Evolutionary conservation across 92 coral and sea anemone genomes (phyloP).

Genomic region (Heliopora coerulea): DNA sequence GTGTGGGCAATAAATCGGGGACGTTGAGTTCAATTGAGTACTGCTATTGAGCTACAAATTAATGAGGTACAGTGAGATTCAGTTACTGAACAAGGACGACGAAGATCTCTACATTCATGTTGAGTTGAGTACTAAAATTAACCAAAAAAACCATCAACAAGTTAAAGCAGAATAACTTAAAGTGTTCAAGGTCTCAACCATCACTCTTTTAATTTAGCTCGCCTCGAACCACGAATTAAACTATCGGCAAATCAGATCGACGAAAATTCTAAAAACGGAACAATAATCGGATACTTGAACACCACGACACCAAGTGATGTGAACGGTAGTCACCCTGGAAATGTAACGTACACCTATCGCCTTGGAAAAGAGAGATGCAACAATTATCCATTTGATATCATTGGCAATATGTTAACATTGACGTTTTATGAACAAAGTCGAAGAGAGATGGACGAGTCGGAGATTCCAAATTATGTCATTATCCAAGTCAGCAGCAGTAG

Average conservation of each 20-base stretch:
- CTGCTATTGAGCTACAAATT: too few relatives aligned
- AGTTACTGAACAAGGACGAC: too few relatives aligned
- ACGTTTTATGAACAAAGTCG: background rate
- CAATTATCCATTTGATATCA: conserved; percentile 21
- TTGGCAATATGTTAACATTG: conserved; percentile 18
- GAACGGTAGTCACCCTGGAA: background rate
- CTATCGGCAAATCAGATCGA: conserved; percentile 23
- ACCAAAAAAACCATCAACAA: too few relatives aligned
- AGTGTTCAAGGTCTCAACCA: too few relatives aligned
- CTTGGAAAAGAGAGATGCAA: conserved; percentile 15
- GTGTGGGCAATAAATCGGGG: too few relatives aligned
- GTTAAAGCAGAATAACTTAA: too few relatives aligned
- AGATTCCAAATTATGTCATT: conserved; percentile 18
- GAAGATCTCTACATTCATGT: too few relatives aligned
- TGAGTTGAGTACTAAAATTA: too few relatives aligned
- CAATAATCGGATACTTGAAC: conserved; percentile 9
- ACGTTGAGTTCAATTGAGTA: too few relatives aligned
- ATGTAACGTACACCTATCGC: background rate
- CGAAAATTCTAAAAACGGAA: conserved; percentile 7
- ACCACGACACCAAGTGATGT: background rate
- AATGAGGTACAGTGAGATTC: too few relatives aligned
- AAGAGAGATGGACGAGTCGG: background rate
- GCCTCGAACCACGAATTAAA: background rate
- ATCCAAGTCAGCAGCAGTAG: background rate
- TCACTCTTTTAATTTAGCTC: background rate